phyloP scores from a whole-genome alignment of 2,113 vertebrate species.

The Nycticebus coucang region DNA sequence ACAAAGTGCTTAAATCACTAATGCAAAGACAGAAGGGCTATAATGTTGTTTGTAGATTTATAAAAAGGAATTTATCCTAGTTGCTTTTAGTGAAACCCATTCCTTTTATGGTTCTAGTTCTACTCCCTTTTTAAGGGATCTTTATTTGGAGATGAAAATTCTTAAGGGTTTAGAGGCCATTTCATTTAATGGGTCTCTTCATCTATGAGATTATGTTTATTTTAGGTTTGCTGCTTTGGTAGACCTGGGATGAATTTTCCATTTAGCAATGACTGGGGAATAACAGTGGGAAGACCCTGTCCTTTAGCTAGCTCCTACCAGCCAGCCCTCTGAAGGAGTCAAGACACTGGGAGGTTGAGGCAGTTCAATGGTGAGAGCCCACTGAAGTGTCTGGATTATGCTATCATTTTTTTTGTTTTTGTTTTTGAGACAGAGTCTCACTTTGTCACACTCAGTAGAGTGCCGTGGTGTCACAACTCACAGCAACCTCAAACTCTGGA shows the following conservation, averaged over 20 bases:
- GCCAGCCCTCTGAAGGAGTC: neutral
- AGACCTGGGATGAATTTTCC: neutral
- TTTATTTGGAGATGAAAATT: neutral
- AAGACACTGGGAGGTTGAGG: neutral
- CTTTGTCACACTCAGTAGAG: no score
- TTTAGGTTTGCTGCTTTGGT: constrained; percentile 38
- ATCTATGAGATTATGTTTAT: constrained; percentile 5
- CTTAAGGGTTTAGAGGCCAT: neutral
- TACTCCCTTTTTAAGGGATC: neutral
- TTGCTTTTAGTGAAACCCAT: neutral
- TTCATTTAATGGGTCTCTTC: neutral
- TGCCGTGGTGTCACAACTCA: no score
- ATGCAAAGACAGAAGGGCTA: neutral
- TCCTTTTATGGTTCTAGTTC: neutral
- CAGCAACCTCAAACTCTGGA: no score
- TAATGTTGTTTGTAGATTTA: neutral
- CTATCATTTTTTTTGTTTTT: no score
- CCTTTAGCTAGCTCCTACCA: neutral
- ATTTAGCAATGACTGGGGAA: neutral
- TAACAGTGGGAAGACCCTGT: neutral
- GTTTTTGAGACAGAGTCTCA: no score
- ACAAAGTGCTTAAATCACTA: neutral
- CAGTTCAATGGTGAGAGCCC: neutral
- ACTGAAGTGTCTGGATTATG: neutral
- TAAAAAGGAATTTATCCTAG: neutral